Percentiles rank a stretch among this genome's conserved stretches.
Evolutionary conservation across 2,797 vertebrate species (phyloP).

Genomic region (Sebastes miniatus): DNA sequence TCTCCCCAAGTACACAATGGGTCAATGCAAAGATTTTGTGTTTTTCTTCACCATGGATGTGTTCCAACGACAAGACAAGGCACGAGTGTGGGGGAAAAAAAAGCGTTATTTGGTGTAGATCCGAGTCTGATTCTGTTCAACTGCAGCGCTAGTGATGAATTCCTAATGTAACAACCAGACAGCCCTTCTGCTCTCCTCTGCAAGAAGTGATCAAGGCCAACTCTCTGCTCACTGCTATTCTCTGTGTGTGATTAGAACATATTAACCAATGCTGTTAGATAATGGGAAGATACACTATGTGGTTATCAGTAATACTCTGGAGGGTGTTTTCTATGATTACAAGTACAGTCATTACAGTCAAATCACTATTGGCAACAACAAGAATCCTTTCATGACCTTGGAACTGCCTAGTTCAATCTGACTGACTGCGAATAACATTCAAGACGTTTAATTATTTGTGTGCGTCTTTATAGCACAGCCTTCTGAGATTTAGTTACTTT

Average conservation of each 20-base stretch:
- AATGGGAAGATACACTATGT: background rate
- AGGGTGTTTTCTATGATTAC: background rate
- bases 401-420: background rate
- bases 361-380: background rate
- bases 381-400: background rate
- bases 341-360: background rate
- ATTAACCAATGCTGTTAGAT: slow-evolving; percentile 18
- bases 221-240: slow-evolving; percentile 3
- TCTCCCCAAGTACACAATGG: slow-evolving; percentile 38
- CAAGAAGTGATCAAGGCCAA: slow-evolving; percentile 20
- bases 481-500: background rate
- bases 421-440: background rate
- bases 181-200: slow-evolving; percentile 10
- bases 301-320: background rate
- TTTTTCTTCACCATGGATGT: slow-evolving; percentile 20
- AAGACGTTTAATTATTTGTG: background rate
- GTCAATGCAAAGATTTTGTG: slow-evolving; percentile 36
- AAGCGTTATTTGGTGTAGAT: slow-evolving; percentile 1
- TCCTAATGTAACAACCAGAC: slow-evolving; percentile 30
- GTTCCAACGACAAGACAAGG: slow-evolving; percentile 51
- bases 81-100: background rate
- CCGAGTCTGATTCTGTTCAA: slow-evolving; percentile 6
- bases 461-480: background rate
- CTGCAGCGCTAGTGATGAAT: slow-evolving; percentile 11
- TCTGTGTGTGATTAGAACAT: slow-evolving; percentile 9